Conservation (phyloP, 2,113 vertebrate genomes). For the Channa maculata region DNA sequence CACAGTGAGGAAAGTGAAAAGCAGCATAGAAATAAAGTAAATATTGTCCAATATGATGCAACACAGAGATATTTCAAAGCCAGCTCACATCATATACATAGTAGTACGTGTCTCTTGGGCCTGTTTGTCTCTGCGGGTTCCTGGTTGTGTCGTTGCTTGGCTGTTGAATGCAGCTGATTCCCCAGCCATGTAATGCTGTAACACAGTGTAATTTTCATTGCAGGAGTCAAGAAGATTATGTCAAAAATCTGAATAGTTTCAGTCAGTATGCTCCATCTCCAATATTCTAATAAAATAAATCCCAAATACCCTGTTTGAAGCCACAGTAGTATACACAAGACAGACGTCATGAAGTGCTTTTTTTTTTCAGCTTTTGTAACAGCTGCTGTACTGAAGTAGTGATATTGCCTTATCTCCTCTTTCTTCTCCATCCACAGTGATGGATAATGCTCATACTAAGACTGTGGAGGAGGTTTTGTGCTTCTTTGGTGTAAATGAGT, state of each 20-base stretch:
- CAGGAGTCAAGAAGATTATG: not conserved
- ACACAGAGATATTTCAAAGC: not conserved
- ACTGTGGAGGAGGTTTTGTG: constrained; percentile 86
- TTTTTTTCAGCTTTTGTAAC: too few species aligned
- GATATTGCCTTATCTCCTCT: not conserved
- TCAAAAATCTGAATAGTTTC: not conserved
- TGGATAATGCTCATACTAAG: constrained; percentile 87
- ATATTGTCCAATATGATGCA: not conserved
- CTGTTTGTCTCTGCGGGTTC: constrained; percentile 20
- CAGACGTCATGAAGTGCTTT: too few species aligned
- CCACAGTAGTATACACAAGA: too few species aligned
- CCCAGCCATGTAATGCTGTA: constrained; percentile 21
- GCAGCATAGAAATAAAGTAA: not conserved
- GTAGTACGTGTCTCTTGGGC: constrained; percentile 1
- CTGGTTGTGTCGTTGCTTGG: constrained; percentile 46
- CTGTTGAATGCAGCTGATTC: constrained; percentile 5
- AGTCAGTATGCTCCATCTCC: not conserved
- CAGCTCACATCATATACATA: not conserved
- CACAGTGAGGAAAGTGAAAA: not conserved
- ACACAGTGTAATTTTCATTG: not conserved
- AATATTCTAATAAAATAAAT: too few species aligned
- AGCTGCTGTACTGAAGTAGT: too few species aligned
- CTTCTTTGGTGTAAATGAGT: constrained; percentile 83
- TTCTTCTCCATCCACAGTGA: constrained; percentile 60
- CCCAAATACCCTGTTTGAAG: too few species aligned